Percentiles rank a stretch among this genome's conserved stretches.
Evolutionary conservation across 2,113 vertebrate genomes (phyloP).

Genomic region (Charadrius vociferus): DNA sequence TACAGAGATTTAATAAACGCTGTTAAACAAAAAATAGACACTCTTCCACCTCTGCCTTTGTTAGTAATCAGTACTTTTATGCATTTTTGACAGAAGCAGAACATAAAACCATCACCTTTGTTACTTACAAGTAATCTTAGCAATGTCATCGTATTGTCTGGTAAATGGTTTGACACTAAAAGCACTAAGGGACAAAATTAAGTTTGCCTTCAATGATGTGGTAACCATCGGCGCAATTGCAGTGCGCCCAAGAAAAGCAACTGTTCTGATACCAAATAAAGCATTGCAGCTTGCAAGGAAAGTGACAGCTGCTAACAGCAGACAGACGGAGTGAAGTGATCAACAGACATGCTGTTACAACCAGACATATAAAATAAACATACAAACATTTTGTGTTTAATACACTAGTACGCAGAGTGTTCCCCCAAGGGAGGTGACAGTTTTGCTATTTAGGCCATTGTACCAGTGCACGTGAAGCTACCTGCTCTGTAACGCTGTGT

Average conservation of each 20-base stretch:
- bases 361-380: background rate
- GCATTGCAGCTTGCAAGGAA: background rate
- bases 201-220: background rate
- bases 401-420: background rate
- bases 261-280: background rate
- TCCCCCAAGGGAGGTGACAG: background rate
- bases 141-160: background rate
- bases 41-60: background rate
- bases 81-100: background rate
- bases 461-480: background rate
- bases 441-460: background rate
- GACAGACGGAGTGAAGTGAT: background rate
- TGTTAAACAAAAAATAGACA: background rate
- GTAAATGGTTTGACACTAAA: background rate
- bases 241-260: background rate
- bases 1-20: background rate
- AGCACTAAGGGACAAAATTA: background rate
- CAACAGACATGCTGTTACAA: background rate
- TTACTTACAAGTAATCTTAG: background rate
- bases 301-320: background rate
- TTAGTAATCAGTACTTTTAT: background rate
- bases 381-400: background rate
- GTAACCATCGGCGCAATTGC: background rate
- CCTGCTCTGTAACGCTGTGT: background rate
- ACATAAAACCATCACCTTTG: background rate